phyloP scores from a whole-genome alignment of 1,140 invertebrate genomes.

The Diachasmimorpha longicaudata region DNA sequence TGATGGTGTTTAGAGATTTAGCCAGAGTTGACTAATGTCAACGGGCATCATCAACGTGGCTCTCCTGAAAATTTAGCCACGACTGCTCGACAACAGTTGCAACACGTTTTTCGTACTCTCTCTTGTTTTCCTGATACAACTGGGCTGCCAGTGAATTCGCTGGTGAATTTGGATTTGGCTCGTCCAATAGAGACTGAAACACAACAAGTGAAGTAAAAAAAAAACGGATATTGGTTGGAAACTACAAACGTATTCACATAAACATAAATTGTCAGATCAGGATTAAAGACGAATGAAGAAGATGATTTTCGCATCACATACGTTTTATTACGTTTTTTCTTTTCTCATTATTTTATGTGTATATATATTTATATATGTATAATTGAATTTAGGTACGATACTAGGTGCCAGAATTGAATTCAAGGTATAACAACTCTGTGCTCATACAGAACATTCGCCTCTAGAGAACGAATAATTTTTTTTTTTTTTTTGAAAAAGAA shows the following conservation, averaged over 20 bases:
- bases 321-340: constrained; percentile 9
- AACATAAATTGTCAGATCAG: neutral
- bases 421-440: constrained; percentile 41
- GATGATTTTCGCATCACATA: constrained; percentile 43
- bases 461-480: constrained; percentile 22
- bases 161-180: constrained; percentile 76
- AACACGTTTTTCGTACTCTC: constrained; percentile 75
- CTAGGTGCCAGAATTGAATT: constrained; percentile 52
- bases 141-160: constrained; percentile 75
- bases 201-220: neutral
- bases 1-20: neutral
- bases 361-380: constrained; percentile 45
- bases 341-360: constrained; percentile 31
- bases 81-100: constrained; percentile 73
- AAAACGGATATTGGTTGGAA: too few species aligned
- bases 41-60: constrained; percentile 56
- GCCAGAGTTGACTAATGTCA: constrained; percentile 47
- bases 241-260: too few species aligned
- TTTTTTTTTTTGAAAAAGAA: too few species aligned
- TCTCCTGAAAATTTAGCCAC: constrained; percentile 66
- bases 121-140: constrained; percentile 71
- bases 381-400: constrained; percentile 49
- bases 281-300: neutral
- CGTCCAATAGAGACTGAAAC: constrained; percentile 69
- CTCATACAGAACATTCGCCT: constrained; percentile 27